Evolutionary conservation across 2,888 invertebrate species (phyloP), one percentile per base, ranked within the genome.

Genomic region (Koerneria pararmatus): DNA sequence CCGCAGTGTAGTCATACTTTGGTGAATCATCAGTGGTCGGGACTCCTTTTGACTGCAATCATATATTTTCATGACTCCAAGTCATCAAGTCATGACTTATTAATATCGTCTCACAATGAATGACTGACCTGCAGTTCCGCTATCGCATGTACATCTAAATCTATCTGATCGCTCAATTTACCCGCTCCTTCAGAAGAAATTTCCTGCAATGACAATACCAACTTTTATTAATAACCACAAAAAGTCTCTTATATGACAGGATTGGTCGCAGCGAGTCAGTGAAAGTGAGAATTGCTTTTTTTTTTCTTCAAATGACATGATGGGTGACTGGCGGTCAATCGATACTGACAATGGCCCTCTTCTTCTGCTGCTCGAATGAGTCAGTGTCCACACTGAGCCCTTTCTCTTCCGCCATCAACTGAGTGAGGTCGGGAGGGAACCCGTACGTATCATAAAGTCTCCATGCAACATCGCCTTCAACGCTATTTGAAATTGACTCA

Each of bases 371-470:
- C 85, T 97, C 95, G 85, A 95, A 98, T n/a, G 87, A 89, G 1
- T 85, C 87, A 90, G 92, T 91, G 84, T 99, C 92, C 72, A 99
- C 90, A 65, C 85, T 84, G 4, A 98, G 86, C 0, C 91, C 91
- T 81, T 91, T 92, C 86, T 98, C 98, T 86, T 98, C 98, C 59
- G 91, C 91, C 95, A 99, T 99, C 37, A 99, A 86, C 80, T 91
- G 90, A 0, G 98, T 99, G 71, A 99, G 88, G 87, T 99, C 98
- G 64, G 97, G 89, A 0, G 98, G 98, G 84, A 99, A 99, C 24
- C 98, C 98, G 84, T 97, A 98, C 0, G 98, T 99, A 83, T 98
- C 98, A 85, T 99, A 98, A 66, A 98, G 87, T 67, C 95, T 88
- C 98, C 98, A 98, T 1, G 97, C 95, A 59, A 98, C 89, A 85